A percentile compares a stretch with the other conserved stretches of the same genome.
Conservation (phyloP, 2,113 vertebrate genomes). For the Asarcornis scutulata region DNA sequence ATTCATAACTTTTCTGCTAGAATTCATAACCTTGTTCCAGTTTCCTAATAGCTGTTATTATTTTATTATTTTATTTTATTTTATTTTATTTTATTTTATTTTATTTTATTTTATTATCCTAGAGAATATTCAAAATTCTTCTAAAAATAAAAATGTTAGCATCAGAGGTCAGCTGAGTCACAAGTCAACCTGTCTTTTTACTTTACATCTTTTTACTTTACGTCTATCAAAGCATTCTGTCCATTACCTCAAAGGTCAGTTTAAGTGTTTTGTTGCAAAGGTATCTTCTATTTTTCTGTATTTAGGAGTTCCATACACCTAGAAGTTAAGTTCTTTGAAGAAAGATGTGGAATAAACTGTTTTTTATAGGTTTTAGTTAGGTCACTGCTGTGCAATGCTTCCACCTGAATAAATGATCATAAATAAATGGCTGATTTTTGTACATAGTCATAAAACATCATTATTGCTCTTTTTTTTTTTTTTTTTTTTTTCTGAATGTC, state of each 20-base stretch:
- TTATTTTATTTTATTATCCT: not conserved
- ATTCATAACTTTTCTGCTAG: not conserved
- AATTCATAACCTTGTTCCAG: accelerated
- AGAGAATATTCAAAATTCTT: not conserved
- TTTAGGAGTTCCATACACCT: not conserved
- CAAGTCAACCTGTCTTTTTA: not conserved
- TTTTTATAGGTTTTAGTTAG: not conserved
- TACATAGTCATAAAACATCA: not conserved
- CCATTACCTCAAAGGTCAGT: not conserved
- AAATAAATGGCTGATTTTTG: not conserved
- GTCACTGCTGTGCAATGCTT: not conserved
- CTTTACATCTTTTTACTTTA: not conserved
- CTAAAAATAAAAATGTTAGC: not conserved
- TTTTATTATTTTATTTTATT: not conserved
- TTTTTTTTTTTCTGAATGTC: not conserved
- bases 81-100: not conserved
- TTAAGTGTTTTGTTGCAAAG: not conserved
- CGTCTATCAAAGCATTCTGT: not conserved
- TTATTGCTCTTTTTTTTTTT: too few species aligned
- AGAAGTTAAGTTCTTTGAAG: not conserved
- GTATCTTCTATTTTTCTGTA: not conserved
- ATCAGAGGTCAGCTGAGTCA: not conserved
- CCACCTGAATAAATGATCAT: not conserved
- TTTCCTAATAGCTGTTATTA: not conserved
- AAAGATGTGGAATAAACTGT: not conserved